These are phyloP conservation scores for Eilema griseolum DNA, from an alignment of 2,888 invertebrate genomes.

Conservation along the genomic window DNA sequence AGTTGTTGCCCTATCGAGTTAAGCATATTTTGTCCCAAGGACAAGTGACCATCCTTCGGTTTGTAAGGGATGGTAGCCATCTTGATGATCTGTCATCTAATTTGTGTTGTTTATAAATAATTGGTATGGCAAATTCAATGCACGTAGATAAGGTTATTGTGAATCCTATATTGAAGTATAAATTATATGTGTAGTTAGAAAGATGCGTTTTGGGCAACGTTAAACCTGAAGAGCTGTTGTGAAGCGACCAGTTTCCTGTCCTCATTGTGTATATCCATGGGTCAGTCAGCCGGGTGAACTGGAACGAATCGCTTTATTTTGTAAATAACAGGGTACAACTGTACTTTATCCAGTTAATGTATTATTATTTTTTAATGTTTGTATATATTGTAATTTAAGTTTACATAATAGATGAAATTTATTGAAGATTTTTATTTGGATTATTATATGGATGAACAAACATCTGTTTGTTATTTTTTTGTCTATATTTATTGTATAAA, in stretches of 20 bases:
- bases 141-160: constrained; percentile 52
- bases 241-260: constrained; percentile 22
- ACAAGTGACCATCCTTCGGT: constrained; percentile 32
- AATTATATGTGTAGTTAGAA: constrained; percentile 42
- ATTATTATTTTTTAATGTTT: constrained; percentile 70
- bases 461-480: constrained; percentile 47
- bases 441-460: constrained; percentile 48
- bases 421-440: constrained; percentile 64
- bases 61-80: constrained; percentile 39
- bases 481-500: constrained; percentile 50
- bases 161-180: constrained; percentile 47
- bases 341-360: constrained; percentile 70
- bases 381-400: constrained; percentile 75
- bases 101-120: constrained; percentile 39
- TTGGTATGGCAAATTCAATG: constrained; percentile 54
- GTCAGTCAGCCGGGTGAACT: constrained; percentile 25
- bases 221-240: constrained; percentile 22
- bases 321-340: constrained; percentile 70
- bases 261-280: constrained; percentile 20
- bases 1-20: neutral
- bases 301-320: constrained; percentile 36
- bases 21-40: constrained; percentile 36
- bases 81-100: constrained; percentile 35
- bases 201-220: constrained; percentile 35
- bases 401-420: constrained; percentile 61